Conservation (phyloP, 2,888 invertebrate genomes). For the Caenorhabditis sp. region DNA sequence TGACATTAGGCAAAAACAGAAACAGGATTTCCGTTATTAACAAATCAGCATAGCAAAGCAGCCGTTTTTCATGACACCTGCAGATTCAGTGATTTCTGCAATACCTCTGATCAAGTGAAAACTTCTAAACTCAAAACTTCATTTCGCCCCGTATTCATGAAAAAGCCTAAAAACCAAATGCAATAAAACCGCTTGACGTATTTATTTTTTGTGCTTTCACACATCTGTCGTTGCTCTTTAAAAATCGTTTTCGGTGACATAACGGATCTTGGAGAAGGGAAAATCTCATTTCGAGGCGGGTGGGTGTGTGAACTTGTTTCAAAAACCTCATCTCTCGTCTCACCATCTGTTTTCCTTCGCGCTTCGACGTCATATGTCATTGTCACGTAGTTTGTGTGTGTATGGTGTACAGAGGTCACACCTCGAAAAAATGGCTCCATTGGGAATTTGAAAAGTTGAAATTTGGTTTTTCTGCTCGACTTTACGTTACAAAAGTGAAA, state of each 20-base stretch:
- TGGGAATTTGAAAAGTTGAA: conserved; percentile 14
- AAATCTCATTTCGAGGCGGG: conserved; percentile 24
- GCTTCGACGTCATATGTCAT: conserved; percentile 36
- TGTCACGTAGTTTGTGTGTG: conserved; percentile 40
- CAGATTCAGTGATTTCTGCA: too few species aligned
- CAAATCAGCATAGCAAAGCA: too few species aligned
- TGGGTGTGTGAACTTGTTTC: conserved; percentile 43
- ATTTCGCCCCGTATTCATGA: too few species aligned
- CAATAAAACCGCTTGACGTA: neutral
- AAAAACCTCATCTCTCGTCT: conserved; percentile 36
- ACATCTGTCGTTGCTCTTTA: conserved; percentile 1
- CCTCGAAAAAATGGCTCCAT: conserved; percentile 52
- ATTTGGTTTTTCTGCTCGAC: neutral
- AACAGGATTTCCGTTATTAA: too few species aligned
- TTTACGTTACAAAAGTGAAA: neutral
- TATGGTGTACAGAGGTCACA: conserved; percentile 45
- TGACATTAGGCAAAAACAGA: too few species aligned
- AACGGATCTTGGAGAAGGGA: neutral
- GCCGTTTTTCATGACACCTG: too few species aligned
- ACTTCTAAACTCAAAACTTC: too few species aligned
- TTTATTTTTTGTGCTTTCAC: neutral
- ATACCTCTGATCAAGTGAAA: too few species aligned
- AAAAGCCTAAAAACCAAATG: neutral
- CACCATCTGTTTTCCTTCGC: conserved; percentile 27
- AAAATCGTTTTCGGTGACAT: conserved; percentile 3